Conservation (phyloP, 1,140 invertebrate species). For the Spodoptera frugiperda region DNA sequence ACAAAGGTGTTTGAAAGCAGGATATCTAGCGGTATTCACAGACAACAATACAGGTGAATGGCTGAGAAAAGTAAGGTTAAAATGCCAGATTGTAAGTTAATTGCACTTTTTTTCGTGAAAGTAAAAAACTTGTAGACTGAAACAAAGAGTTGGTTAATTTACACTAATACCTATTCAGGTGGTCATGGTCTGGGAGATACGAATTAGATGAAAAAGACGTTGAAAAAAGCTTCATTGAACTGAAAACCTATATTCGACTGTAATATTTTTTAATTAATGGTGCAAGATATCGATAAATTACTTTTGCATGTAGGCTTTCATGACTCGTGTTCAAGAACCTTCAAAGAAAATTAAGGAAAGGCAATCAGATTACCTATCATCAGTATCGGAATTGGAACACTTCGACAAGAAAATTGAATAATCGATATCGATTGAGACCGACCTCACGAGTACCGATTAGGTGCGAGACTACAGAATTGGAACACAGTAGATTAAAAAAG, state of each 20-base stretch:
- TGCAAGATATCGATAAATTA: neutral
- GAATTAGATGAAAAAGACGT: neutral
- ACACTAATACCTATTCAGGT: slow-evolving; percentile 41
- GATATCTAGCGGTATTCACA: slow-evolving; percentile 14
- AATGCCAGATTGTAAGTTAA: slow-evolving; percentile 6
- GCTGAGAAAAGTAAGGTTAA: slow-evolving; percentile 28
- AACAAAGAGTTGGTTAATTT: slow-evolving; percentile 41
- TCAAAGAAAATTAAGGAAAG: neutral
- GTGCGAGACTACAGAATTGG: neutral
- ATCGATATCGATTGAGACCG: slow-evolving; percentile 22
- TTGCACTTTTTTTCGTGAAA: slow-evolving; percentile 45
- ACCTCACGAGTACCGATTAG: slow-evolving; percentile 9
- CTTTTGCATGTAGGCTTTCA: neutral
- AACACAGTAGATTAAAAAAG: neutral
- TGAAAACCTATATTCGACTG: too few species aligned
- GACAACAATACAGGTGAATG: slow-evolving; percentile 33
- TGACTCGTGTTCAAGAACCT: neutral
- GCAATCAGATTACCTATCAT: slow-evolving; percentile 22
- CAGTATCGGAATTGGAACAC: slow-evolving; percentile 10
- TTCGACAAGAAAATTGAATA: slow-evolving; percentile 26
- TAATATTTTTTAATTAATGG: too few species aligned
- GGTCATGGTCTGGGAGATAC: slow-evolving; percentile 8
- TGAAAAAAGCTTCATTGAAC: too few species aligned
- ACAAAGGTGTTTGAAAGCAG: slow-evolving; percentile 27
- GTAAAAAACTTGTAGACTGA: slow-evolving; percentile 44